A percentile compares a stretch with the other conserved stretches of the same genome.
These are phyloP conservation scores for Bemisia tabaci DNA, from an alignment of 1,140 invertebrate genomes.

Conservation along the genomic window DNA sequence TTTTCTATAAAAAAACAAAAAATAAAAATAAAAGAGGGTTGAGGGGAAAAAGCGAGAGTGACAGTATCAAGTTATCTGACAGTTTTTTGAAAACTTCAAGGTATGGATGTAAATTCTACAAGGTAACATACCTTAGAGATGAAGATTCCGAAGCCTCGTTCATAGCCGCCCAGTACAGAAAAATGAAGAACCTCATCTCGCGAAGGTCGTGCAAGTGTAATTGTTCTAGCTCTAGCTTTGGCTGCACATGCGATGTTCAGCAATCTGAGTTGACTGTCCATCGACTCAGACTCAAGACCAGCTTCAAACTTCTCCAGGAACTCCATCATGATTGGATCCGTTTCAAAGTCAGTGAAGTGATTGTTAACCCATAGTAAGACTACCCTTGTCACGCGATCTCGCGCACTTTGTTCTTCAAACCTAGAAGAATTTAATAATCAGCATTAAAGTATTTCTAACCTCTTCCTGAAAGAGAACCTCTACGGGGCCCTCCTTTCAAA, in stretches of 20 bases:
- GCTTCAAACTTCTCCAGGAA: conserved; percentile 89
- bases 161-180: conserved; percentile 83
- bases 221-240: conserved; percentile 80
- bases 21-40: no score
- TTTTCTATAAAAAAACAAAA: no score
- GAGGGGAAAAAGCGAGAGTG: no score
- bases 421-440: conserved; percentile 19
- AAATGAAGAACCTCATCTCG: conserved; percentile 88
- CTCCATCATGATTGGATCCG: conserved; percentile 88
- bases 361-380: conserved; percentile 97
- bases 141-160: conserved; percentile 84
- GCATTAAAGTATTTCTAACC: neutral
- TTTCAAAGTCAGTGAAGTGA: conserved; percentile 99
- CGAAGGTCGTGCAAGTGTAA: conserved; percentile 79
- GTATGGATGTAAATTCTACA: no score
- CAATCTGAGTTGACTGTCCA: conserved; percentile 62
- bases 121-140: conserved; percentile 68
- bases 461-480: no score
- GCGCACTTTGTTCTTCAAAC: conserved; percentile 59
- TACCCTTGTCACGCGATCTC: conserved; percentile 86
- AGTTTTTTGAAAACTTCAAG: no score
- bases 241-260: conserved; percentile 93
- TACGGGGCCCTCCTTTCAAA: no score
- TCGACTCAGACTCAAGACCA: conserved; percentile 66
- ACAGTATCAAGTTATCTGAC: no score